Base-by-base conservation (phyloP, 2,113 vertebrate species). In the Indri indri region DNA sequence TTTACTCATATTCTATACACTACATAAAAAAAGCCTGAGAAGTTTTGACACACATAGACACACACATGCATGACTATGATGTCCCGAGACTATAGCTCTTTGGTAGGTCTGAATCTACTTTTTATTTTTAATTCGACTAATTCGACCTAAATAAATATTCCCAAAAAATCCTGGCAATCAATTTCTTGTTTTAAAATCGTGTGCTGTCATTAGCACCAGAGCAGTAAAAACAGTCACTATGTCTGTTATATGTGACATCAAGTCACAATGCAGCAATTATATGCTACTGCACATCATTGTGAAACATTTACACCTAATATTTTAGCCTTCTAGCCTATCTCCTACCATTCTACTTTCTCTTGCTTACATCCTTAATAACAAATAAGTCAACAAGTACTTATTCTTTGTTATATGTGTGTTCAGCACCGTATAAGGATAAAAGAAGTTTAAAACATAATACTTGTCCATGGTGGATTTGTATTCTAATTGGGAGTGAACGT, bases 101-200 rank as follows among this genome's bases (percentile, higher is more conserved):
- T 52, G n/a, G 54, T 27, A 91, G 52, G 70, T 65, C 66, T n/a
- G 22, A 82, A 89, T 79, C 54, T 34, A 12, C 13, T n/a, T 40
- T 86, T 66, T 77, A 6, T 59, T 40, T 91, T 65, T 80, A 83
- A 71, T 77, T 47, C 74, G 17, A 82, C 32, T 65, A 47, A 94
- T 81, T 77, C 57, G 70, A 79, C 25, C 17, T 79, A 70, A 88
- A 76, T 65, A n/a, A 54, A 94, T 16, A 61, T 18, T 34, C 22
- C 61, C n/a, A 17, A 7, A 47, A 90, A 77, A 74, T 14, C 3
- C 18, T n/a, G 52, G 80, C 30, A 68, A 83, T 7, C 13, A 23
- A 90, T 52, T 61, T 83, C 70, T 92, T 91, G n/a, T n/a, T 66
- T 82, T 90, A 88, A 95, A 71, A 74, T 16, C 20, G 73, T 11